phyloP scores from a whole-genome alignment of 2,888 invertebrate genomes.

The Amphipyra berbera region DNA sequence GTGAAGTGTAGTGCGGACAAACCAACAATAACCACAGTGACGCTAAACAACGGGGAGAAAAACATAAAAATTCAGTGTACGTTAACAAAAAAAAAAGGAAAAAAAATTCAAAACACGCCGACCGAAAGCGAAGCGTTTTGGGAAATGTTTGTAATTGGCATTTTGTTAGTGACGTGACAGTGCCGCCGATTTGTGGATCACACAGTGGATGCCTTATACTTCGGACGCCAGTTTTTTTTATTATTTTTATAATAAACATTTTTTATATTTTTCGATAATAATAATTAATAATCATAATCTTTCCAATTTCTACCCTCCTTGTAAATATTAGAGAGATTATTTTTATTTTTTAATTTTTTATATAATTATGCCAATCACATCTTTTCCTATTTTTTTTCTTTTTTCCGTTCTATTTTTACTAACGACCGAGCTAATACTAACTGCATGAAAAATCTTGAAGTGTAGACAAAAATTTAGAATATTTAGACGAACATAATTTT shows the following conservation, averaged over 20 bases:
- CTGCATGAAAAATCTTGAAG: slow-evolving; percentile 70
- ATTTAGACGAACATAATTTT: too few species aligned
- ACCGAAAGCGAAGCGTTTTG: slow-evolving; percentile 68
- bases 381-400: slow-evolving; percentile 76
- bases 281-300: slow-evolving; percentile 61
- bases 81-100: slow-evolving; percentile 68
- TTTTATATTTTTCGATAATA: slow-evolving; percentile 50
- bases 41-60: slow-evolving; percentile 67
- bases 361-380: slow-evolving; percentile 89
- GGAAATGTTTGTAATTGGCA: slow-evolving; percentile 88
- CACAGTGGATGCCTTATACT: slow-evolving; percentile 77
- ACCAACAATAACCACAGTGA: slow-evolving; percentile 71
- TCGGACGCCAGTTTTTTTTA: slow-evolving; percentile 77
- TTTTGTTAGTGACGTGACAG: slow-evolving; percentile 87
- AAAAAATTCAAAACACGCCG: slow-evolving; percentile 67
- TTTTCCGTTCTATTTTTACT: slow-evolving; percentile 61
- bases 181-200: slow-evolving; percentile 78
- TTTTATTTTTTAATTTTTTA: slow-evolving; percentile 69
- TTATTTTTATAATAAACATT: slow-evolving; percentile 61
- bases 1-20: slow-evolving; percentile 73
- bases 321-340: slow-evolving; percentile 83
- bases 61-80: slow-evolving; percentile 76
- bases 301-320: slow-evolving; percentile 70
- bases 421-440: slow-evolving; percentile 74
- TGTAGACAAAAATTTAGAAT: slow-evolving; percentile 24